These are phyloP conservation scores for Strigamia transsilvanica DNA, from an alignment of 2,888 invertebrate genomes.

Conservation along the genomic window DNA sequence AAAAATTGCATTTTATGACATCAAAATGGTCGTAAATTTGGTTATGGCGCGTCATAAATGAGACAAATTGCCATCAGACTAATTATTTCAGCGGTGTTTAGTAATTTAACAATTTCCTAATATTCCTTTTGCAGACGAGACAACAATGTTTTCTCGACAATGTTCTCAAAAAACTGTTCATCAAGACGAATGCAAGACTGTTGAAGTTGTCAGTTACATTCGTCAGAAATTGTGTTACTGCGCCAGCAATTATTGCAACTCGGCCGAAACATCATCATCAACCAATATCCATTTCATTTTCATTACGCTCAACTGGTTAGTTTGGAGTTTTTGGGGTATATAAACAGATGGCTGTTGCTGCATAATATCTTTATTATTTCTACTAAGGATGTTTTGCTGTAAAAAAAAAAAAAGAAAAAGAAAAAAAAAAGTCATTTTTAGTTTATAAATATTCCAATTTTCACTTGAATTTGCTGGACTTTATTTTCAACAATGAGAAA, in stretches of 20 bases:
- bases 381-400: too few relatives aligned
- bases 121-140: background rate
- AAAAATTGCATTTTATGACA: too few relatives aligned
- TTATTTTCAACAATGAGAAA: too few relatives aligned
- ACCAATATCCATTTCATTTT: background rate
- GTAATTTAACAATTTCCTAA: too few relatives aligned
- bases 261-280: background rate
- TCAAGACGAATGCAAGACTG: background rate
- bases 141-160: background rate
- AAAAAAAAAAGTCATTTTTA: too few relatives aligned
- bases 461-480: too few relatives aligned
- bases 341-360: background rate
- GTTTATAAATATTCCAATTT: too few relatives aligned
- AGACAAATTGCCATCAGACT: too few relatives aligned
- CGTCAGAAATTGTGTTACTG: background rate
- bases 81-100: too few relatives aligned
- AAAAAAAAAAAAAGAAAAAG: too few relatives aligned
- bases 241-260: background rate
- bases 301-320: background rate
- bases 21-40: too few relatives aligned
- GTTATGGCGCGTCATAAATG: too few relatives aligned
- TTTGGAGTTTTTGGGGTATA: background rate
- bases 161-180: background rate
- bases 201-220: background rate
- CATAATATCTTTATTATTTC: background rate